Evolutionary conservation across 2,888 invertebrate species (phyloP), one percentile per base, ranked within the genome.

Genomic region (Athalia cordata): DNA sequence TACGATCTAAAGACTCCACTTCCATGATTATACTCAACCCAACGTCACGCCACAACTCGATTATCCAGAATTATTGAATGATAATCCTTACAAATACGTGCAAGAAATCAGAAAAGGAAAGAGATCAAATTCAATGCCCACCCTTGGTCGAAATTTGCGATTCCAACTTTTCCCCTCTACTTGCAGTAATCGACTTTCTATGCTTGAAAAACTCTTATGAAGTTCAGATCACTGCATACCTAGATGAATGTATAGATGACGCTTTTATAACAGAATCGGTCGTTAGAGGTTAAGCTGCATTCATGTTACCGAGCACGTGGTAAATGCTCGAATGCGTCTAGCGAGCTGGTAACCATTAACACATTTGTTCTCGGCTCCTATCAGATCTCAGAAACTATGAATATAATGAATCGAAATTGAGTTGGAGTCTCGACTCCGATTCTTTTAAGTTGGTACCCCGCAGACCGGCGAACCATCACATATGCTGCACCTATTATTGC

Each of bases 301-400:
- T 29, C 29, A 29, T 11, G 62, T 62, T 62, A 15, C 72, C 57
- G 6, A 79, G 78, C 80, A 70, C 77, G 80, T 75, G 81, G 80
- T 84, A 84, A 29, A 84, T 83, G 83, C 82, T 80, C 80, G 79
- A 72, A 79, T 79, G 80, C 80, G 82, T 83, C 80, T 79, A 74
- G 81, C 80, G 80, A 29, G 29, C 80, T 81, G 78, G 77, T 72
- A 80, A 75, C 83, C 84, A 85, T 85, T 85, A 85, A 83, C 85
- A 84, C 85, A 82, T 85, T 85, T 85, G 84, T 84, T 82, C 80
- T 59, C 49, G 68, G 75, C 77, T 64, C 50, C 29, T 85, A 85
- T 85, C 85, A 82, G 85, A 84, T 85, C 80, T 76, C 11, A 29
- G 50, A 75, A 75, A 64, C 75, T 64, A 75, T 75, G 75, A 75